Percentiles rank a stretch among this genome's conserved stretches.
Evolutionary conservation across 2,113 vertebrate species (phyloP).

Genomic region (Alosa alosa): DNA sequence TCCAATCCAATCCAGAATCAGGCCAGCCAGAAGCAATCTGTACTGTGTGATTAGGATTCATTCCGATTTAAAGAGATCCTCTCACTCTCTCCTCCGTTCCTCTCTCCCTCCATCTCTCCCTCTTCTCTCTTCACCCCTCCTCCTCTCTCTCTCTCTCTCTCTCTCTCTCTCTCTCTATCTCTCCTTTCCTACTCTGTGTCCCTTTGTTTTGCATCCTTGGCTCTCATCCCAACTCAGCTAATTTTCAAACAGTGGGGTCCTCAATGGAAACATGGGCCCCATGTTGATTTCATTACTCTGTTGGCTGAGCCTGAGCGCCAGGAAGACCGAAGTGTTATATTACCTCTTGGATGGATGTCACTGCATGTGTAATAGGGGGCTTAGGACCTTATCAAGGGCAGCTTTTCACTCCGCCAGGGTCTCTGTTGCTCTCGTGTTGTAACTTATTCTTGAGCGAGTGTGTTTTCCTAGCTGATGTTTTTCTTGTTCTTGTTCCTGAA

Average conservation of each 20-base stretch:
- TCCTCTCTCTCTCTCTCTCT: neutral
- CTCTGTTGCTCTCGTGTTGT: neutral
- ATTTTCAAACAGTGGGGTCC: slow-evolving; percentile 55
- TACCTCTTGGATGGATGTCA: slow-evolving; percentile 34
- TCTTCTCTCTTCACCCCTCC: neutral
- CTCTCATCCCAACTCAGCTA: slow-evolving; percentile 48
- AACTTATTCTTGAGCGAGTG: neutral
- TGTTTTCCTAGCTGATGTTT: neutral
- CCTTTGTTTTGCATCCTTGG: slow-evolving; percentile 46
- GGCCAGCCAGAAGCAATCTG: neutral
- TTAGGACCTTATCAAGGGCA: slow-evolving; percentile 28
- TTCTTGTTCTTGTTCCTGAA: neutral
- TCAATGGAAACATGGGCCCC: slow-evolving; percentile 52
- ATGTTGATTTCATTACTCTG: slow-evolving; percentile 53
- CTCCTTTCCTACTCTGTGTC: neutral
- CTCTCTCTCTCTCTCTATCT: neutral
- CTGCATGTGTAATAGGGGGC: slow-evolving; percentile 32
- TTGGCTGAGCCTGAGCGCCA: slow-evolving; percentile 35
- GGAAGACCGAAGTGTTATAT: slow-evolving; percentile 42
- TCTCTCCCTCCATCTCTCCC: neutral
- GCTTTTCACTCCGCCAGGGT: slow-evolving; percentile 21
- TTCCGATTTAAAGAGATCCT: neutral
- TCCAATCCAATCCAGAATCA: neutral
- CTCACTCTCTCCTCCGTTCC: neutral
- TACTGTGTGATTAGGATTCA: neutral